Percentiles rank a stretch among this genome's conserved stretches.
phyloP scores from a whole-genome alignment of 2,113 vertebrate genomes.

The Oncorhynchus nerka region DNA sequence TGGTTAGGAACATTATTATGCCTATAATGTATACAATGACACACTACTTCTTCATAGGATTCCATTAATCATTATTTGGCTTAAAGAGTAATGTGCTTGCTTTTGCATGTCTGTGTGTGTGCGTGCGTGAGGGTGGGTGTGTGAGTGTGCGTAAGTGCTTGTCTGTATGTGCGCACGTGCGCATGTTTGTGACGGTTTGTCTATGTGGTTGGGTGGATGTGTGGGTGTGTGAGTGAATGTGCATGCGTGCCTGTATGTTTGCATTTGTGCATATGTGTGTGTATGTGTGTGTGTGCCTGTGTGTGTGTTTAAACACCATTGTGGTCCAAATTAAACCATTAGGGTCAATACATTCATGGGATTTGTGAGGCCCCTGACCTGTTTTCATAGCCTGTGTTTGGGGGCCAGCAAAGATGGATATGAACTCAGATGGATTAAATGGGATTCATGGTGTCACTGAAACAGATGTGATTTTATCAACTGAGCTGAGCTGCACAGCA shows the following conservation, averaged over 20 bases:
- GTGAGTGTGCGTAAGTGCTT: too few species aligned
- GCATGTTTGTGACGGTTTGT: neutral
- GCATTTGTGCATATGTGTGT: neutral
- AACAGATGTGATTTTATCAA: slow-evolving; percentile 65
- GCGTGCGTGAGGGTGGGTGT: too few species aligned
- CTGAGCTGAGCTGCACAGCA: slow-evolving; percentile 13
- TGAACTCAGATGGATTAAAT: slow-evolving; percentile 63
- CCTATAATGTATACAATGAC: neutral
- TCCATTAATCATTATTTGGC: slow-evolving; percentile 29
- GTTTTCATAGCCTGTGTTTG: slow-evolving; percentile 46
- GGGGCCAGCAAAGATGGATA: slow-evolving; percentile 50
- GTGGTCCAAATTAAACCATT: slow-evolving; percentile 46
- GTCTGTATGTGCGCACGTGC: too few species aligned
- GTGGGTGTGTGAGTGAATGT: neutral
- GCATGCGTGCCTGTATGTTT: neutral
- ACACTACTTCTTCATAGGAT: slow-evolving; percentile 28
- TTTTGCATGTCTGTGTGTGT: too few species aligned
- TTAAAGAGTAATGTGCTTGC: slow-evolving; percentile 5
- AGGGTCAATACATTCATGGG: slow-evolving; percentile 52
- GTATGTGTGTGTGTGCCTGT: neutral
- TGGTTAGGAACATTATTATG: too few species aligned
- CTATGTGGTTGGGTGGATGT: neutral
- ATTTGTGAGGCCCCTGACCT: slow-evolving; percentile 40
- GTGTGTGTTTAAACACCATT: slow-evolving; percentile 31
- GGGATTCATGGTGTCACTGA: slow-evolving; percentile 66